Percentiles rank a stretch among this genome's conserved stretches.
phyloP scores from a whole-genome alignment of 2,113 vertebrate genomes.

The Danionella cerebrum region DNA sequence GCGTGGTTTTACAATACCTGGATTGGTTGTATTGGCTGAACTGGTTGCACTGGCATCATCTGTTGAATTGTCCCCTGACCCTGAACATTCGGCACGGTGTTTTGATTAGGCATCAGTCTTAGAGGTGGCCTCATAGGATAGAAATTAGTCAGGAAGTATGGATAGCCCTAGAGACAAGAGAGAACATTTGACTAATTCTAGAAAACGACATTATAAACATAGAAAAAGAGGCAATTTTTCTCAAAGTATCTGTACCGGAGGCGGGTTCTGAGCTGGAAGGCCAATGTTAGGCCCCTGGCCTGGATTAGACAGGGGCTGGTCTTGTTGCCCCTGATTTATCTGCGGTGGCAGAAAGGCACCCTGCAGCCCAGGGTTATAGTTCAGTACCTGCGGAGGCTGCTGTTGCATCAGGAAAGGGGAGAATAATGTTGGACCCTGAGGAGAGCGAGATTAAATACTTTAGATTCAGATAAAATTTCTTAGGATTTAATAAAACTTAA shows the following conservation, averaged over 20 bases:
- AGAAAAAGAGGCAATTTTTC: no score
- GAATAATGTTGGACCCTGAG: slow-evolving; percentile 50
- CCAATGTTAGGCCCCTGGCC: slow-evolving; percentile 49
- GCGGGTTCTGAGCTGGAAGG: slow-evolving; percentile 45
- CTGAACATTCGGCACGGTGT: slow-evolving; percentile 45
- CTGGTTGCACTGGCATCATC: slow-evolving; percentile 48
- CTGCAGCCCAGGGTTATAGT: slow-evolving; percentile 55
- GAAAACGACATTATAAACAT: neutral
- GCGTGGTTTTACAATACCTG: slow-evolving; percentile 43
- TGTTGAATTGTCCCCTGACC: slow-evolving; percentile 54
- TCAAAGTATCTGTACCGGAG: slow-evolving; percentile 49
- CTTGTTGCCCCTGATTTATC: slow-evolving; percentile 57
- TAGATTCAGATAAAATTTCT: no score
- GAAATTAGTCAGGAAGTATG: slow-evolving; percentile 56
- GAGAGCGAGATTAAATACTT: neutral
- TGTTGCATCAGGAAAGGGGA: slow-evolving; percentile 59
- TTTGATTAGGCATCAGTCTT: slow-evolving; percentile 45
- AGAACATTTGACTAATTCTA: neutral
- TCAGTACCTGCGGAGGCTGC: slow-evolving; percentile 58
- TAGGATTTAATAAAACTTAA: neutral
- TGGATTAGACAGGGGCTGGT: slow-evolving; percentile 44
- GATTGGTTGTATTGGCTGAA: slow-evolving; percentile 56
- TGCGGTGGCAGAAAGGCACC: slow-evolving; percentile 58
- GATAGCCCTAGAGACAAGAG: slow-evolving; percentile 51
- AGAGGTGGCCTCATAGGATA: slow-evolving; percentile 50